These are phyloP conservation scores for Drosophila seguyi DNA, from an alignment of 1,140 invertebrate species.

Conservation along the genomic window DNA sequence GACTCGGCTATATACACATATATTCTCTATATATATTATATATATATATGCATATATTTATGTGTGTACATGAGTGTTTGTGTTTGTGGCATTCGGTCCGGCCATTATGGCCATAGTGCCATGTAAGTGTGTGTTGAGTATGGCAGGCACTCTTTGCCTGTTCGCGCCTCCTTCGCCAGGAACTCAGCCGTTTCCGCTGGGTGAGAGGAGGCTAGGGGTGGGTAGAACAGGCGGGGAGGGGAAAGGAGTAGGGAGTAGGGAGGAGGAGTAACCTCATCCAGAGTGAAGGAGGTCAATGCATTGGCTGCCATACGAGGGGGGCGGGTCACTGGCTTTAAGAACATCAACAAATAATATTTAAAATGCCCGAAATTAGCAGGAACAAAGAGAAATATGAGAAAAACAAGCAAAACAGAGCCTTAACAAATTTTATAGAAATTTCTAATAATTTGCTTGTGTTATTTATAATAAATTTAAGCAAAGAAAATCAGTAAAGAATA, in stretches of 20 bases:
- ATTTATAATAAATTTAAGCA: background rate
- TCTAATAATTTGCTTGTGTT: rapidly evolving
- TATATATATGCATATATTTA: background rate
- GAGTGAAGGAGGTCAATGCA: constrained; percentile 21
- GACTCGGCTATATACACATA: background rate
- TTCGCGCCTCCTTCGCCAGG: constrained; percentile 6
- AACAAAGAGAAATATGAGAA: background rate
- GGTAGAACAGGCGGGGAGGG: background rate
- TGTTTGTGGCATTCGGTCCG: constrained; percentile 10
- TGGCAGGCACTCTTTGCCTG: constrained; percentile 11
- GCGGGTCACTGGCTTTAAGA: constrained; percentile 10
- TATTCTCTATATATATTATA: background rate
- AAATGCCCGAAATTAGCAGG: constrained; percentile 1
- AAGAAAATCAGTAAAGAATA: no score
- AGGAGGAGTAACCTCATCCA: background rate
- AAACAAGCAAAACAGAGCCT: background rate
- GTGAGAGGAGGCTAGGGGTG: background rate
- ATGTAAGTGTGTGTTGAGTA: constrained; percentile 61
- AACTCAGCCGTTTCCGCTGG: constrained; percentile 8
- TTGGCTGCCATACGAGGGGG: background rate
- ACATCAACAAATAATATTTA: constrained; percentile 1
- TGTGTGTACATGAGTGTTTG: background rate
- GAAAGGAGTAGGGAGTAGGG: no score
- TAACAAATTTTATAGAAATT: background rate
- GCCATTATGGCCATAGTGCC: constrained; percentile 73